phyloP scores from a whole-genome alignment of 2,113 vertebrate genomes.

The Hippocampus mohnikei region DNA sequence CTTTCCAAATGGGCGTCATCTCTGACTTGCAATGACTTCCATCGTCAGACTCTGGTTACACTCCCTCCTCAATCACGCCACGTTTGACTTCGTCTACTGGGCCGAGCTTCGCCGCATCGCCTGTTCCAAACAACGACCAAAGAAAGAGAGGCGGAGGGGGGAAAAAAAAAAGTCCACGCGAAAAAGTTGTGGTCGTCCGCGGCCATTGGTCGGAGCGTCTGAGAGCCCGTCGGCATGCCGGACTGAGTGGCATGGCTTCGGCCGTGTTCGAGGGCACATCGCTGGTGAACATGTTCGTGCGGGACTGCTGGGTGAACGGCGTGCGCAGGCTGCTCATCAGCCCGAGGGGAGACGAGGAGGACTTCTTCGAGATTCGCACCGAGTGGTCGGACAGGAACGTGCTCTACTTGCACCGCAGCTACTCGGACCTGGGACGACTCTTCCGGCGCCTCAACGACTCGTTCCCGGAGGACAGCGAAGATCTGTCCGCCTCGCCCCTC shows the following conservation, averaged over 20 bases:
- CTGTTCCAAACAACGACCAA: background rate
- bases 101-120: constrained; percentile 6
- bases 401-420: constrained; percentile 89
- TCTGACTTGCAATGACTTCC: constrained; percentile 5
- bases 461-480: constrained; percentile 85
- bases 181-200: background rate
- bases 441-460: constrained; percentile 83
- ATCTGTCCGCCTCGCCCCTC: constrained; percentile 80
- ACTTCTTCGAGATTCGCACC: constrained; percentile 92
- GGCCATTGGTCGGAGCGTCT: background rate
- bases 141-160: background rate
- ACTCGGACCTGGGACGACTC: constrained; percentile 84
- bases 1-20: constrained; percentile 29
- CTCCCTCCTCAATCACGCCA: constrained; percentile 52
- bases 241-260: constrained; percentile 84
- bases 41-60: background rate
- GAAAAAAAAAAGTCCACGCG: background rate
- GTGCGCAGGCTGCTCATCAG: constrained; percentile 87
- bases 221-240: constrained; percentile 50
- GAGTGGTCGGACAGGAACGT: constrained; percentile 97
- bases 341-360: constrained; percentile 88
- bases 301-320: constrained; percentile 97
- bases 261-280: constrained; percentile 96
- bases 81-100: constrained; percentile 41
- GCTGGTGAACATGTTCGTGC: constrained; percentile 96